Evolutionary conservation across 1,140 invertebrate genomes (phyloP), one percentile per base, ranked within the genome.

Genomic region (Calycopis cecrops): DNA sequence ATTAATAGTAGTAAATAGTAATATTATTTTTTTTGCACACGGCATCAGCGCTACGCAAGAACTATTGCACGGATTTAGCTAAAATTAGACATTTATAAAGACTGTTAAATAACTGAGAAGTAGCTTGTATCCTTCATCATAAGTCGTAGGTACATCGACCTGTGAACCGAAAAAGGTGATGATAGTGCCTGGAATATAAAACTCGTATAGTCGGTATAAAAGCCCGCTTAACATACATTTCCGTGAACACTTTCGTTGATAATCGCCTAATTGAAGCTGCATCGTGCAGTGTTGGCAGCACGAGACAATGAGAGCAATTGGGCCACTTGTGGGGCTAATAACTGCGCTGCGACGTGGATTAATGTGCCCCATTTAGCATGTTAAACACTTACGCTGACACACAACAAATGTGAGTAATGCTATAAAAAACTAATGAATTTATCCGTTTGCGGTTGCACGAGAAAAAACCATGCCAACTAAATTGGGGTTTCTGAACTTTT

Each of bases 351-450:
- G 57, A 71, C 69, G 57, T 69, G 69, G 69, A 80, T 80, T 83
- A 83, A 83, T 77, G 69, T 60, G 72, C 70, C 70, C 76, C 76
- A 77, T 79, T 80, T 77, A 81, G 76, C 75, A 69, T 76, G 74
- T 84, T 81, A 72, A 80, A 71, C 69, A 57, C 60, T 70, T 62
- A n/a, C n/a, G n/a, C 38, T 40, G 60, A 65, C 60, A 48, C 55
- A 59, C 57, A 53, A 54, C 65, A 60, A 35, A 59, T 55, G 48
- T 51, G 33, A 34, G 18, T 52, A n/a, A n/a, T n/a, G 11, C 16
- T 35, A 47, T 35, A 16, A 49, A 34, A 47, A 11, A n/a, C n/a
- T n/a, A n/a, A n/a, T n/a, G n/a, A n/a, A n/a, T n/a, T n/a, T n/a
- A n/a, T n/a, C n/a, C n/a, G n/a, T n/a, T n/a, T n/a, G n/a, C n/a